phyloP scores from a whole-genome alignment of 2,888 invertebrate species.

The Lasius fuliginosus region DNA sequence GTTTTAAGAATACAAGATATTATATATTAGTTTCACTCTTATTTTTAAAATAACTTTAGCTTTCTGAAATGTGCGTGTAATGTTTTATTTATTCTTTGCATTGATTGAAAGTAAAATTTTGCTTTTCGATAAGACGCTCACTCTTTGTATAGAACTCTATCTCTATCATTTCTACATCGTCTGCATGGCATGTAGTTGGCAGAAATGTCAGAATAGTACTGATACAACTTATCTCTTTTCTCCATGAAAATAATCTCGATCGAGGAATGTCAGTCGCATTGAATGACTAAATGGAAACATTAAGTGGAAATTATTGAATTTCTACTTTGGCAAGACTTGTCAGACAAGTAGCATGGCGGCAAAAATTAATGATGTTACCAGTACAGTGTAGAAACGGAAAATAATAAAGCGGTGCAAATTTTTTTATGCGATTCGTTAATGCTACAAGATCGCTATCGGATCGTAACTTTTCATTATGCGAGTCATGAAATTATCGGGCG shows the following conservation, averaged over 20 bases:
- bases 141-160: not conserved
- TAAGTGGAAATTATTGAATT: constrained; percentile 7
- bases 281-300: not conserved
- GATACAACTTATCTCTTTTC: not conserved
- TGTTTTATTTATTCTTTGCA: not conserved
- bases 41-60: not conserved
- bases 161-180: not conserved
- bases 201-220: constrained; percentile 1
- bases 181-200: not conserved
- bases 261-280: constrained; percentile 9
- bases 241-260: not conserved
- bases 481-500: constrained; percentile 13
- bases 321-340: constrained; percentile 12
- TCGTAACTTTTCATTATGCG: constrained; percentile 63
- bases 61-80: not conserved
- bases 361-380: constrained; percentile 21
- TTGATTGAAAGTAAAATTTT: not conserved
- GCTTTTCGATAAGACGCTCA: not conserved
- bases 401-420: constrained; percentile 3
- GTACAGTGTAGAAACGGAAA: constrained; percentile 22
- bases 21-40: not conserved
- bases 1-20: not conserved
- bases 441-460: constrained; percentile 67
- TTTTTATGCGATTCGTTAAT: constrained; percentile 64
- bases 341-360: constrained; percentile 2